Percentiles rank a stretch among this genome's conserved stretches.
phyloP scores from a whole-genome alignment of 2,113 vertebrate genomes.

The Cyanistes caeruleus region DNA sequence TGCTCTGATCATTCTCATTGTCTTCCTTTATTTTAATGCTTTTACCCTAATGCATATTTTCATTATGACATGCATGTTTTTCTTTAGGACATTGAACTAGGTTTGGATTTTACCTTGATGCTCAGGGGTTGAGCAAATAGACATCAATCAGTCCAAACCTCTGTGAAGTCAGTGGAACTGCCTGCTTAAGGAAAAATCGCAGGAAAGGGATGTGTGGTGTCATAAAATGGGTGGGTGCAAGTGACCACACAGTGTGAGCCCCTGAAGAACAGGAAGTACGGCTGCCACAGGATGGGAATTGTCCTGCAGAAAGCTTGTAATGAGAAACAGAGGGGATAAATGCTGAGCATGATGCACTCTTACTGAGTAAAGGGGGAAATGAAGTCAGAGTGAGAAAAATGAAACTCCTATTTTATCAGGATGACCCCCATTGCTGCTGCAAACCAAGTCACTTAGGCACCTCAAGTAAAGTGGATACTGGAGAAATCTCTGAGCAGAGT shows the following conservation, averaged over 20 bases:
- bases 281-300: not conserved
- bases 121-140: not conserved
- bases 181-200: not conserved
- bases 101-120: not conserved
- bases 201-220: slow-evolving; percentile 44
- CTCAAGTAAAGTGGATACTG: not conserved
- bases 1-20: not conserved
- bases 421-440: not conserved
- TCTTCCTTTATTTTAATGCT: slow-evolving; percentile 34
- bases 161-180: not conserved
- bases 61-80: not conserved
- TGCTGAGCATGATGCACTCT: not conserved
- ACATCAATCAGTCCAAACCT: not conserved
- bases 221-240: not conserved
- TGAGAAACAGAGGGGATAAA: not conserved
- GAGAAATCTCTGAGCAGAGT: slow-evolving; percentile 8
- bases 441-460: not conserved
- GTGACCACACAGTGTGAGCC: not conserved
- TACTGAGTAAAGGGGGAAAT: not conserved
- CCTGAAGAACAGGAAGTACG: slow-evolving; percentile 5
- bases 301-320: not conserved
- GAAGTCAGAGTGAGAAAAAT: not conserved
- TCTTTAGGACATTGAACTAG: not conserved
- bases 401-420: not conserved
- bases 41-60: slow-evolving; percentile 23